phyloP scores from a whole-genome alignment of 1,140 invertebrate genomes.

The Drosophila takahashii region DNA sequence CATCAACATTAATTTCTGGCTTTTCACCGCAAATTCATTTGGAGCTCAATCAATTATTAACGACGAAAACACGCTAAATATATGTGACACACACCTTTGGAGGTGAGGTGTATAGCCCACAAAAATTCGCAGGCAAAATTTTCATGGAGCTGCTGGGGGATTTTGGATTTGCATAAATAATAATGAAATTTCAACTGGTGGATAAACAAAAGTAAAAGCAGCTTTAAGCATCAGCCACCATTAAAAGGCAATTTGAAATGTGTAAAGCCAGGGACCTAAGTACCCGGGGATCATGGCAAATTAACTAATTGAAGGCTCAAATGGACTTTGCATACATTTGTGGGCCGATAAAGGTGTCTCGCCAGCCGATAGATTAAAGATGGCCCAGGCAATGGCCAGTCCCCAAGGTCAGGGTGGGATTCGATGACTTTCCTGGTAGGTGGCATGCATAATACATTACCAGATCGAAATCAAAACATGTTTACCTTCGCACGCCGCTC shows the following conservation, averaged over 20 bases:
- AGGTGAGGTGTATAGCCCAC: neutral
- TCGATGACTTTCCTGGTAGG: neutral
- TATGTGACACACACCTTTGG: slow-evolving; percentile 6
- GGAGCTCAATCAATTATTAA: neutral
- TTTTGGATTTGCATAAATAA: slow-evolving; percentile 57
- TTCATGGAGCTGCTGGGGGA: slow-evolving; percentile 4
- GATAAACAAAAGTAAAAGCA: slow-evolving; percentile 32
- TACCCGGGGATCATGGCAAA: slow-evolving; percentile 34
- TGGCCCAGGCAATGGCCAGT: slow-evolving; percentile 20
- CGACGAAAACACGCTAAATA: neutral
- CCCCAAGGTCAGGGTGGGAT: slow-evolving; percentile 17
- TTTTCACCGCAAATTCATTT: slow-evolving; percentile 2
- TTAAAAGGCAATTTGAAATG: slow-evolving; percentile 48
- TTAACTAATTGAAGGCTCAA: slow-evolving; percentile 68
- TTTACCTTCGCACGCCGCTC: slow-evolving; percentile 45
- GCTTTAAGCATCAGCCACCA: slow-evolving; percentile 26
- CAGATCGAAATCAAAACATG: slow-evolving; percentile 74
- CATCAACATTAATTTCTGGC: slow-evolving; percentile 1
- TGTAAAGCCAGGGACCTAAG: slow-evolving; percentile 26
- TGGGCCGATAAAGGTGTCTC: slow-evolving; percentile 13
- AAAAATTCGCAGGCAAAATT: slow-evolving; percentile 1
- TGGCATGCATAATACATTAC: slow-evolving; percentile 68
- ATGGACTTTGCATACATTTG: slow-evolving; percentile 65
- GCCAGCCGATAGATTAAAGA: slow-evolving; percentile 40
- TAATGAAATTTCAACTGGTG: slow-evolving; percentile 29